phyloP scores from a whole-genome alignment of 2,888 invertebrate genomes.

The Drosophila neonasuta region DNA sequence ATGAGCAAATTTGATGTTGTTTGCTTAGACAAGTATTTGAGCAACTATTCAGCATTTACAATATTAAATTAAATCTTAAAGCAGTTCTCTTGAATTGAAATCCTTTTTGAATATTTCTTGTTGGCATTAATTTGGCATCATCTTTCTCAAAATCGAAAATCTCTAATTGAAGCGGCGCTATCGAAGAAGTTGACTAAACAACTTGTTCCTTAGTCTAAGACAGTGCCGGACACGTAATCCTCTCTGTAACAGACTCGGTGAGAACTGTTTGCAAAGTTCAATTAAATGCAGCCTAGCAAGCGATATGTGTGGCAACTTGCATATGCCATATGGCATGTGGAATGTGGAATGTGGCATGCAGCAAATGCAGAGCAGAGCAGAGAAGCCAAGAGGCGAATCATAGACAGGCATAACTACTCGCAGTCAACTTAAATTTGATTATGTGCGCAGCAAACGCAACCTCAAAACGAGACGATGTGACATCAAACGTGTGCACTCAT shows the following conservation, averaged over 20 bases:
- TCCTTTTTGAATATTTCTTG: too few species aligned
- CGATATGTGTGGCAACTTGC: slow-evolving; percentile 5
- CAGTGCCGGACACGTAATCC: slow-evolving; percentile 10
- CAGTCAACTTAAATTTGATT: slow-evolving; percentile 70
- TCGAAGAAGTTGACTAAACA: neutral
- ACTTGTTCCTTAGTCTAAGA: slow-evolving; percentile 16
- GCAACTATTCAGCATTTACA: neutral
- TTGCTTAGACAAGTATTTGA: slow-evolving; percentile 32
- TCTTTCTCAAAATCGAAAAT: neutral
- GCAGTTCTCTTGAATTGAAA: too few species aligned
- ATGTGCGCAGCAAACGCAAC: slow-evolving; percentile 53
- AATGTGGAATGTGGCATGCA: slow-evolving; percentile 15
- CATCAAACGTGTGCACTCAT: slow-evolving; percentile 3
- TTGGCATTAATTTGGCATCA: neutral
- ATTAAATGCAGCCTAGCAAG: slow-evolving; percentile 55
- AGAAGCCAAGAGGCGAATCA: slow-evolving; percentile 11
- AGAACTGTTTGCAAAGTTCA: slow-evolving; percentile 44
- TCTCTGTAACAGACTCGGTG: neutral
- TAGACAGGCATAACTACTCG: slow-evolving; percentile 22
- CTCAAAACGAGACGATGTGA: slow-evolving; percentile 34
- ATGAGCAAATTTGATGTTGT: slow-evolving; percentile 6
- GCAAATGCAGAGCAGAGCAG: neutral
- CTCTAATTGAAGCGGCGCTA: neutral
- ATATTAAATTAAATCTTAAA: too few species aligned
- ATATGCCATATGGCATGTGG: slow-evolving; percentile 14